Base-by-base conservation (phyloP, 2,888 invertebrate species). In the Apamea monoglypha region DNA sequence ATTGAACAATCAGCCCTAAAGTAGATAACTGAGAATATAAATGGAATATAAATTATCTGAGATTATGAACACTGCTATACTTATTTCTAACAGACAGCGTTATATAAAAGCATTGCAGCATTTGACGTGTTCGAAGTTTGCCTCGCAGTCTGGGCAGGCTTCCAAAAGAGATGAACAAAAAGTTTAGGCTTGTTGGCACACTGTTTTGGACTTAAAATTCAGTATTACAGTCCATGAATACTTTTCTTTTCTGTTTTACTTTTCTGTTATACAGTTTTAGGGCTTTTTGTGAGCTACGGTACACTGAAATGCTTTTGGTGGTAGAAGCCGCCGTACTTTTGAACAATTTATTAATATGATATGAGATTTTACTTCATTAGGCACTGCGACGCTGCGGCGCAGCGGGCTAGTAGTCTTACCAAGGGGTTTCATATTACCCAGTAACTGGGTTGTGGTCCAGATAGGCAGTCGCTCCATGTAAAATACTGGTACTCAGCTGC, bases 81-180 rank as follows among this genome's bases (percentile, higher is more conserved):
- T 16, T 61, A 10, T 50, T 50, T 50, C 1, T 8, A 82, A 44
- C 21, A 80, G n/a, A 32, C 25, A n/a, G 21, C 59, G 10, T 59
- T 10, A 64, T 64, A 2, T 3, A 53, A 61, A 56, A 59, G 16
- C 29, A 74, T 64, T 74, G 75, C 82, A 81, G 69, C 18, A 53
- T 81, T 73, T 73, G 63, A 67, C 53, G 36, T 68, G 59, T 50
- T 69, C 10, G 16, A 66, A 78, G 56, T 63, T 47, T 40, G 36
- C 32, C 3, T 56, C 59, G 40, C 32, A 47, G 59, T 40, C 61
- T 63, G 61, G 82, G 83, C 86, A 75, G 32, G 16, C 16, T 63
- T 82, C 86, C 83, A 83, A 86, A 66, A 73, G 16, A 44, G 47
- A 36, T 16, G 59, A 53, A 69, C n/a, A 73, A 82, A 85, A 83